Conservation (phyloP, 53 echinoderm and acorn worm species). For the Zoroaster sp. region DNA sequence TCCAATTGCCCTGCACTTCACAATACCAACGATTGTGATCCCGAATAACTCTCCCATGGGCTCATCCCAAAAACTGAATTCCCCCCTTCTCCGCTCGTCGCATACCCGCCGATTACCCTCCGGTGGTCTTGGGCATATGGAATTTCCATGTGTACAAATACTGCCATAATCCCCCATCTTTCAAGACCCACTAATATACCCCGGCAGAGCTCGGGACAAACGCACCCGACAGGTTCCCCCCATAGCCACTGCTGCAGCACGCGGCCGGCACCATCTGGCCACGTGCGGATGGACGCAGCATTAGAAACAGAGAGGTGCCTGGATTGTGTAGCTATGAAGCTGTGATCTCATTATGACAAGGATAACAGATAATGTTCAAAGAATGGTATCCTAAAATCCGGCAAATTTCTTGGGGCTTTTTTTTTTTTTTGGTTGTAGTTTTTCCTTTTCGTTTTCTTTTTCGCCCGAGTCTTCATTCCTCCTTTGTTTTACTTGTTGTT, state of each 20-base stretch:
- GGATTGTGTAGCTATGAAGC: slow-evolving; percentile 21
- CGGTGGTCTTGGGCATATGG: slow-evolving; percentile 36
- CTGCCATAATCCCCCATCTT: slow-evolving; percentile 44
- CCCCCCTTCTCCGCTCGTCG: neutral
- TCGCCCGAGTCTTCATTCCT: neutral
- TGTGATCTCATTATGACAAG: slow-evolving; percentile 33
- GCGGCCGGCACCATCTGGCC: slow-evolving; percentile 28
- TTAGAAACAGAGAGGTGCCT: slow-evolving; percentile 3
- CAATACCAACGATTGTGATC: slow-evolving; percentile 1
- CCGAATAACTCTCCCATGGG: neutral
- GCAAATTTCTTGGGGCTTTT: neutral
- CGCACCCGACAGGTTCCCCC: slow-evolving; percentile 1
- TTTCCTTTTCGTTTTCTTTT: neutral
- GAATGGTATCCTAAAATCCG: slow-evolving; percentile 16
- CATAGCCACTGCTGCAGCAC: neutral
- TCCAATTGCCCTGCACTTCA: neutral
- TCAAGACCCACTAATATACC: slow-evolving; percentile 32
- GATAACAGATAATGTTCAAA: slow-evolving; percentile 39
- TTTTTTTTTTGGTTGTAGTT: neutral
- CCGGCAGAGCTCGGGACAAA: slow-evolving; percentile 3
- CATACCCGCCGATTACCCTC: neutral
- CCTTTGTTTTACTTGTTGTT: neutral
- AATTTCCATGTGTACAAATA: slow-evolving; percentile 60
- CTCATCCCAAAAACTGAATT: too few relatives aligned
- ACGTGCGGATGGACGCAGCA: slow-evolving; percentile 26